A percentile compares a stretch with the other conserved stretches of the same genome.
Conservation (phyloP, 2,113 vertebrate genomes). For the Protomyctophum bolini region DNA sequence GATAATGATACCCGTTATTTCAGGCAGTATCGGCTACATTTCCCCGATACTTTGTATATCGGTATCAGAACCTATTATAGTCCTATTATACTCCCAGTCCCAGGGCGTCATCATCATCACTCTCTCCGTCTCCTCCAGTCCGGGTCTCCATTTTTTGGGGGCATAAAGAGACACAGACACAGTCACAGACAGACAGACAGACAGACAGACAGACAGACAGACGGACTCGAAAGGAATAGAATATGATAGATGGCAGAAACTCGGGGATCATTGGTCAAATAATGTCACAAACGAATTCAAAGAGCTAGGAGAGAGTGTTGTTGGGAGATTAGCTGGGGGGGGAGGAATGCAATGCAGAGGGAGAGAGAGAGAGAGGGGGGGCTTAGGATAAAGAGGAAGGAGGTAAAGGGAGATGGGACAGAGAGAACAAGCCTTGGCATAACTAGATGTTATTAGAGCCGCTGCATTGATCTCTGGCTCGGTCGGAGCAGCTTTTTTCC, state of each 20-base stretch:
- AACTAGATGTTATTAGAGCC: conserved; percentile 49
- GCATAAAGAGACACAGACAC: too few species aligned
- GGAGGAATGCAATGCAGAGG: background rate
- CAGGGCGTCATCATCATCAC: too few species aligned
- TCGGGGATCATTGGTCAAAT: conserved; percentile 14
- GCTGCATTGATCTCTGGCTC: conserved; percentile 56
- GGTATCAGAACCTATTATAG: too few species aligned
- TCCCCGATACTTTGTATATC: too few species aligned
- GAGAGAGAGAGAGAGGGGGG: background rate
- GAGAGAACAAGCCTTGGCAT: background rate
- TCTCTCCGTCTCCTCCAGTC: too few species aligned
- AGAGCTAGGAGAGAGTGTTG: background rate
- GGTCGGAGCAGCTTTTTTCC: conserved; percentile 33
- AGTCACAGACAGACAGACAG: too few species aligned
- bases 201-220: too few species aligned
- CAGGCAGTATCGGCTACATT: too few species aligned
- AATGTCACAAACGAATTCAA: background rate
- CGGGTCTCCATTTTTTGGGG: too few species aligned
- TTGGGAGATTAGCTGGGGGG: background rate
- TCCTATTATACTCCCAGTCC: too few species aligned
- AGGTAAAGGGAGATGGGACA: conserved; percentile 15
- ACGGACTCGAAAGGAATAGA: too few species aligned
- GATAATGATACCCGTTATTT: too few species aligned
- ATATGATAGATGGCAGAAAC: conserved; percentile 20
- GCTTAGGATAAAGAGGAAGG: background rate